phyloP scores from a whole-genome alignment of 2,888 invertebrate species.

The Theodoxus fluviatilis region DNA sequence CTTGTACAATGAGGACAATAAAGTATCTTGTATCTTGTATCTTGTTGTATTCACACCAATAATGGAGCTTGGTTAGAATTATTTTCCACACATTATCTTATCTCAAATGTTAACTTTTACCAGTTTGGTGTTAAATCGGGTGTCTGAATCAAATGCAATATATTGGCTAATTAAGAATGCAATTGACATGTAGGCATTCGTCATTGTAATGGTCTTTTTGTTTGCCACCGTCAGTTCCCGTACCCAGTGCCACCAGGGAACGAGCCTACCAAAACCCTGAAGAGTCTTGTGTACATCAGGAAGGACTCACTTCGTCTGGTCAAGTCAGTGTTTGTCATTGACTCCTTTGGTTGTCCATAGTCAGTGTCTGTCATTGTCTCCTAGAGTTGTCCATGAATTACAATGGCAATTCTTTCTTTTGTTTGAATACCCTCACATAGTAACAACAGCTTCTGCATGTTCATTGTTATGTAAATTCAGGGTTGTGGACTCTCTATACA shows the following conservation, averaged over 20 bases:
- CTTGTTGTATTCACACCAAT: no score
- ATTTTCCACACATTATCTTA: not conserved
- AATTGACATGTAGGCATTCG: no score
- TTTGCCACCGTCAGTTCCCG: constrained; percentile 78
- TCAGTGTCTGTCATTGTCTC: no score
- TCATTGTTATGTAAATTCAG: no score
- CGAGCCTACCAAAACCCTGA: constrained; percentile 95
- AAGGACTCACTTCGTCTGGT: constrained; percentile 95
- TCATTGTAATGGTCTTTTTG: not conserved
- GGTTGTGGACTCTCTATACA: no score
- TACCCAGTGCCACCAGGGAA: constrained; percentile 91
- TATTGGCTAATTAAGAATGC: not conserved
- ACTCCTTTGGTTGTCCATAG: no score
- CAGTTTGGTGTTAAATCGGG: not conserved
- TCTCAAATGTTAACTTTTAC: not conserved
- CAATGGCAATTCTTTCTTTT: not conserved
- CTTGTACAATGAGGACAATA: no score
- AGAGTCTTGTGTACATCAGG: constrained; percentile 93
- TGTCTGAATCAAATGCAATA: not conserved
- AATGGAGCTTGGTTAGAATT: no score
- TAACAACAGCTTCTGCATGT: no score
- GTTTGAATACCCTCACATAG: no score
- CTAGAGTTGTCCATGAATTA: no score
- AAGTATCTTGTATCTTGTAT: no score
- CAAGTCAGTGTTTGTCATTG: constrained; percentile 70